These are phyloP conservation scores for Argyrosomus japonicus DNA, from an alignment of 2,113 vertebrate genomes.

Conservation along the genomic window DNA sequence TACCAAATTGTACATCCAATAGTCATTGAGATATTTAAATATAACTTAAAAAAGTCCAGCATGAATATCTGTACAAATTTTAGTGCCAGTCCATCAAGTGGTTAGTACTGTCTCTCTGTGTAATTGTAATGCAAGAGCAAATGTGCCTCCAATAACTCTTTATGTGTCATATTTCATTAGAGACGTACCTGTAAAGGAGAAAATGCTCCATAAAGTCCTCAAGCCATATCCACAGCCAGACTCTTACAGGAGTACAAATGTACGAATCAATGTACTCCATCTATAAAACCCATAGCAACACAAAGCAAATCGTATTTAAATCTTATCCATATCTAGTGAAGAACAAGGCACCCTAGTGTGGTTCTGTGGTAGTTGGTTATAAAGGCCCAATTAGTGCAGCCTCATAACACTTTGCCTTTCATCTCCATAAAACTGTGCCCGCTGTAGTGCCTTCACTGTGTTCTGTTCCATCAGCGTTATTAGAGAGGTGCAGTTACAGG, in stretches of 20 bases:
- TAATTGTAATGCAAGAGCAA: constrained; percentile 17
- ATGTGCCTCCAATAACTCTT: neutral
- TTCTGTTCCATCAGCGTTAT: constrained; percentile 38
- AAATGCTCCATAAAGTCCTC: constrained; percentile 31
- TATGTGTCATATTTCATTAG: constrained; percentile 23
- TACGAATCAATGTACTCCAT: constrained; percentile 29
- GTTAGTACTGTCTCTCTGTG: neutral
- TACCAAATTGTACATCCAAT: neutral
- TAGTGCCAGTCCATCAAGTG: neutral
- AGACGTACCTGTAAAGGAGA: neutral
- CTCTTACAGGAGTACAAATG: constrained; percentile 4
- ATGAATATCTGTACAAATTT: neutral
- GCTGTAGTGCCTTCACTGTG: constrained; percentile 40
- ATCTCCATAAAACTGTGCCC: constrained; percentile 66
- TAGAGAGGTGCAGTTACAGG: constrained; percentile 43
- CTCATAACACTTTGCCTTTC: constrained; percentile 78
- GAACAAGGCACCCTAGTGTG: constrained; percentile 63
- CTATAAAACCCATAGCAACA: constrained; percentile 50
- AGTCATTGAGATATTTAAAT: neutral
- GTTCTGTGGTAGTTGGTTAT: constrained; percentile 64
- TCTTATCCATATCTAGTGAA: constrained; percentile 51
- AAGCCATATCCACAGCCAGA: constrained; percentile 9
- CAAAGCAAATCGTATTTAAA: constrained; percentile 72
- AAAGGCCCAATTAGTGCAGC: constrained; percentile 81
- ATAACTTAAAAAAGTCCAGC: neutral